Base-by-base conservation (phyloP, 2,797 vertebrate genomes). In the Galago senegalensis region DNA sequence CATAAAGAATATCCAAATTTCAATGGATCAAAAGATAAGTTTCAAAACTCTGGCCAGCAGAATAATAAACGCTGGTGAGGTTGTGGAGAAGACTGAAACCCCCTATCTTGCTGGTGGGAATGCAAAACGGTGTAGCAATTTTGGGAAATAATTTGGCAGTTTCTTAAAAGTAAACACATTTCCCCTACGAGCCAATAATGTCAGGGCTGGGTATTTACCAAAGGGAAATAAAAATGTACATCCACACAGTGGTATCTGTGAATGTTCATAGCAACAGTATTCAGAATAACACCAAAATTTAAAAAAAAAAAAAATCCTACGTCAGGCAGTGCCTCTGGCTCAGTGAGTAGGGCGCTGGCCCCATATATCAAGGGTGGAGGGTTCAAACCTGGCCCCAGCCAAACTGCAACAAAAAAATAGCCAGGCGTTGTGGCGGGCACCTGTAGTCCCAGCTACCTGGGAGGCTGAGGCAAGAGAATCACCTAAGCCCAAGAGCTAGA, bases 101-200 rank as follows among this genome's bases (percentile, higher is more conserved):
- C 77, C 49, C 8, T 46, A 1, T 4, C 4, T 70, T 56, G 43
- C 2, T 23, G 29, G 7, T 7, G 27, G 10, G 20, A 49, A 65
- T 27, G 31, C 21, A 70, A 87, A 49, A 53, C 43, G n/a, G 49
- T 58, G 12, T 5, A 79, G 27, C 23, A 7, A 37, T 29, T 82
- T 93, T n/a, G 43, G 7, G 85, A 96, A 84, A 79, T 77, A 49
- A 31, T 20, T 83, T 67, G 27, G 7, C 20, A 91, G 40, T 61
- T 97, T 75, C 12, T 87, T 82, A 46, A 79, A 85, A 40, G 27
- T 25, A 67, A 93, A 21, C 31, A 43, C 53, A 85, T 73, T 81
- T 73, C 63, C 25, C 23, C n/a, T 43, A 40, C 43, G 31, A 77
- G 20, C 7, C 40, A 84, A 20, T 77, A 67, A 91, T 89, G 91